phyloP scores from a whole-genome alignment of 1,140 invertebrate genomes.

The Lithobius niger region DNA sequence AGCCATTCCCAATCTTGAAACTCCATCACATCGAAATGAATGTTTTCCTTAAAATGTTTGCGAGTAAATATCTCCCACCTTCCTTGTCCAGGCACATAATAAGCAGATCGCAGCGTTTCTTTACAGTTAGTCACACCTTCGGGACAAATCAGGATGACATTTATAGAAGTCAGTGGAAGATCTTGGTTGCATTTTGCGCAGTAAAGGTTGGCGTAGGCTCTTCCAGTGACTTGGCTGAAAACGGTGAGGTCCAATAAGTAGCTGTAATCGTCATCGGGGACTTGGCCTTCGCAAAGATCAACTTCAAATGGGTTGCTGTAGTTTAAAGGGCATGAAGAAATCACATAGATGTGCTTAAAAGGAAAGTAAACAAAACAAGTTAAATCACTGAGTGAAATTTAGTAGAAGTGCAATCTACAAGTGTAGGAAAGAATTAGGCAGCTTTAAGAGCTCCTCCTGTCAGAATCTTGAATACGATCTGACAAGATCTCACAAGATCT shows the following conservation, averaged over 20 bases:
- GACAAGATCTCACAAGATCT: too few species aligned
- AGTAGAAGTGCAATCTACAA: too few species aligned
- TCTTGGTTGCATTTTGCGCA: constrained; percentile 4
- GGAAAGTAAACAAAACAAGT: not conserved
- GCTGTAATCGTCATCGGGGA: not conserved
- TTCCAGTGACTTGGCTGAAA: not conserved
- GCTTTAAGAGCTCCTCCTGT: too few species aligned
- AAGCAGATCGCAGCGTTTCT: not conserved
- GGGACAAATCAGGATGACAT: not conserved
- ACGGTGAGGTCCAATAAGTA: constrained; percentile 2
- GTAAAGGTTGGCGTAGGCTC: constrained; percentile 5
- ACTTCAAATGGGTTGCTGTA: not conserved
- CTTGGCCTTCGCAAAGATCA: not conserved
- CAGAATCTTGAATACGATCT: too few species aligned
- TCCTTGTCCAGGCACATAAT: not conserved
- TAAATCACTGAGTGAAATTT: too few species aligned
- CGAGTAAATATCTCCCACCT: not conserved
- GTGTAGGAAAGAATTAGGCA: too few species aligned
- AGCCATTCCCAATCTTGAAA: not conserved
- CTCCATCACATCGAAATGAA: not conserved
- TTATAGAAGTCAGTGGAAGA: not conserved
- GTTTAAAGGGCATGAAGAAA: not conserved
- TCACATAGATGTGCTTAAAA: not conserved
- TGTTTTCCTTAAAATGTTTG: not conserved
- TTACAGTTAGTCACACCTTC: not conserved